Conservation (phyloP, 1,140 invertebrate genomes). For the Ips typographus region DNA sequence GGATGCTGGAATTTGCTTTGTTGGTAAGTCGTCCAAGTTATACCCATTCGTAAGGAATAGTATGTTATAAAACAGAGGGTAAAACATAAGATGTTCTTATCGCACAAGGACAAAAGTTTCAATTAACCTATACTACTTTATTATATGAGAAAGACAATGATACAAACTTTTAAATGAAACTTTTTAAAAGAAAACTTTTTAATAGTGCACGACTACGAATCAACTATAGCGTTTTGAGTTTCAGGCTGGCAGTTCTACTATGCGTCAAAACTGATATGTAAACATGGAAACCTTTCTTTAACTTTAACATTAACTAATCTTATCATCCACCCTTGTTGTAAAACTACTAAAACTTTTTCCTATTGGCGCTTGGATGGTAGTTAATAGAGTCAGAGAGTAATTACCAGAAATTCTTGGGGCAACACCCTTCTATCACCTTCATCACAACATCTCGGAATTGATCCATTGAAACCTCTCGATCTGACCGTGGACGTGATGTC, state of each 20-base stretch:
- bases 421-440: slow-evolving; percentile 63
- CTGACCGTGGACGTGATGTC: slow-evolving; percentile 72
- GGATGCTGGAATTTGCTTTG: slow-evolving; percentile 62
- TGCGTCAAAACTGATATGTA: background rate
- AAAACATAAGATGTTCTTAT: background rate
- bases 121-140: no score
- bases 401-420: slow-evolving; percentile 63
- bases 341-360: background rate
- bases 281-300: no score
- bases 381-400: slow-evolving; percentile 4
- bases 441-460: slow-evolving; percentile 76
- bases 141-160: no score
- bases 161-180: no score
- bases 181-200: no score
- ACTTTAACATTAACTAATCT: background rate
- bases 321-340: background rate
- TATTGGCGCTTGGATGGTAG: no score
- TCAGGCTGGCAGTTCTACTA: no score
- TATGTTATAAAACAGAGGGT: background rate
- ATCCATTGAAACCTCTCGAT: slow-evolving; percentile 75
- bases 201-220: no score
- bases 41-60: background rate
- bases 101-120: background rate
- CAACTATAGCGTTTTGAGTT: no score
- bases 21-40: background rate